A percentile compares a stretch with the other conserved stretches of the same genome.
Conservation (phyloP, 1,140 invertebrate genomes). For the Homalodisca vitripennis region DNA sequence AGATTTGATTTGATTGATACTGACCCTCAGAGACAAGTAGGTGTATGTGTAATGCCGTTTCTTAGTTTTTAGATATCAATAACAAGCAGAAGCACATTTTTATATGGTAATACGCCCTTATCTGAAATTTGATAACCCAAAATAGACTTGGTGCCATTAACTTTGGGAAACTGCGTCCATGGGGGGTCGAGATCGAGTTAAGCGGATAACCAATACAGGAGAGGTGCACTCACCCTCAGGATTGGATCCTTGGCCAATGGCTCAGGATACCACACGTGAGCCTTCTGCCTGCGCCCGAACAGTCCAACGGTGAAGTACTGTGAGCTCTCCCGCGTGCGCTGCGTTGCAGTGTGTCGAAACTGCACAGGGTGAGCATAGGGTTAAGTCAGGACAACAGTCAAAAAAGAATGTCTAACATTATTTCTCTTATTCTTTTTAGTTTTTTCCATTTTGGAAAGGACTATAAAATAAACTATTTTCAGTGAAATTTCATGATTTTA, state of each 20-base stretch:
- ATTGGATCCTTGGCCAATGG: conserved; percentile 64
- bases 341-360: conserved; percentile 73
- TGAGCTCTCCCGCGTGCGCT: conserved; percentile 71
- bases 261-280: conserved; percentile 60
- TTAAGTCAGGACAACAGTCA: conserved; percentile 28
- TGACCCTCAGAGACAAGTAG: too few relatives aligned
- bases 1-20: too few relatives aligned
- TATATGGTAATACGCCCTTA: too few relatives aligned
- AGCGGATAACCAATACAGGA: too few relatives aligned
- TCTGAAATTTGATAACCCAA: too few relatives aligned
- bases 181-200: too few relatives aligned
- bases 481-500: neutral
- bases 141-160: too few relatives aligned
- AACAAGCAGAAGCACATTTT: too few relatives aligned
- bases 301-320: conserved; percentile 68
- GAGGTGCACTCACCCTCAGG: conserved; percentile 59
- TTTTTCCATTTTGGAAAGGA: conserved; percentile 13
- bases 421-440: conserved; percentile 18
- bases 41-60: too few relatives aligned
- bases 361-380: conserved; percentile 46
- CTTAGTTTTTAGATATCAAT: too few relatives aligned
- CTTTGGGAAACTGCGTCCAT: too few relatives aligned
- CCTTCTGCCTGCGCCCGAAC: conserved; percentile 62
- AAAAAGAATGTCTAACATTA: neutral
- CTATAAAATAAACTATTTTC: conserved; percentile 23